A percentile compares a stretch with the other conserved stretches of the same genome.
Evolutionary conservation across 2,113 vertebrate genomes (phyloP).

Genomic region (Circaetus gallicus): DNA sequence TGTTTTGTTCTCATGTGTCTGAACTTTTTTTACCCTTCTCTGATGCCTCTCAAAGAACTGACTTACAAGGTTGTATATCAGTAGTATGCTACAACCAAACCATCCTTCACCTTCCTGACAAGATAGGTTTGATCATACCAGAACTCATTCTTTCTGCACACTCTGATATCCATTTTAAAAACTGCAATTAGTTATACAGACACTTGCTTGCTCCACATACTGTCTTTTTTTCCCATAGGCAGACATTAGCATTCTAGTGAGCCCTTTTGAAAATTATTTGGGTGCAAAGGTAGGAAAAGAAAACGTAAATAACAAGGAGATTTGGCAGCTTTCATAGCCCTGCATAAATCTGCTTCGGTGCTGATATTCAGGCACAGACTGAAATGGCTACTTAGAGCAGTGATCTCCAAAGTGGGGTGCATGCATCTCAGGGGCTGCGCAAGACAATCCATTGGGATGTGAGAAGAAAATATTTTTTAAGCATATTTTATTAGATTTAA

Average conservation of each 20-base stretch:
- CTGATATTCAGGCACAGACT: neutral
- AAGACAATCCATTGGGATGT: neutral
- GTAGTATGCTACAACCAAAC: neutral
- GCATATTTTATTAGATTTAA: neutral
- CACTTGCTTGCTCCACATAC: neutral
- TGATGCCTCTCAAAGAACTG: neutral
- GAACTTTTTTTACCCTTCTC: neutral
- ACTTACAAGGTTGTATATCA: neutral
- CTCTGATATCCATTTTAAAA: neutral
- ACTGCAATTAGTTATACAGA: neutral
- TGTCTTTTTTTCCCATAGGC: neutral
- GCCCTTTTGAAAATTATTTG: neutral
- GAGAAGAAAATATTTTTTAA: neutral
- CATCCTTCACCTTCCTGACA: neutral
- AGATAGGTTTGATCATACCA: neutral
- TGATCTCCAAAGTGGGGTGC: neutral
- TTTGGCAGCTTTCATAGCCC: neutral
- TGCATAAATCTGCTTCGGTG: neutral
- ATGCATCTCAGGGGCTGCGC: fast-evolving
- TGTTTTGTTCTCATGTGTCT: neutral
- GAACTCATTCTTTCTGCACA: fast-evolving
- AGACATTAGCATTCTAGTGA: neutral
- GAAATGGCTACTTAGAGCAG: neutral
- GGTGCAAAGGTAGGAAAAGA: neutral
- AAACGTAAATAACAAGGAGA: neutral